These are phyloP conservation scores for Pherbina coryleti DNA, from an alignment of 2,888 invertebrate species.

Conservation along the genomic window DNA sequence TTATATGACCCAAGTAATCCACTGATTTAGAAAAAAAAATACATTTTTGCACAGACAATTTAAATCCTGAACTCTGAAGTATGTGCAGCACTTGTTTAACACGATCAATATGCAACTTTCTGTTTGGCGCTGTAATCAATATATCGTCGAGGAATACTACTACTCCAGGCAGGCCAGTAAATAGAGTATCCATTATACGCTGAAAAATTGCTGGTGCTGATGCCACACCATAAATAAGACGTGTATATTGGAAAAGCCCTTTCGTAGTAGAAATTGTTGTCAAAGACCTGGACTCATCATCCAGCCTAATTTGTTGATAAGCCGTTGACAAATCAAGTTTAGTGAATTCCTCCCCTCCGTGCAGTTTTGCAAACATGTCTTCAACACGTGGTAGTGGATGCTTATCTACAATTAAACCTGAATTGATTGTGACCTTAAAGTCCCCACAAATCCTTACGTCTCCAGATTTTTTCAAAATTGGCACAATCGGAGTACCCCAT, in stretches of 20 bases:
- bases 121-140: too few relatives aligned
- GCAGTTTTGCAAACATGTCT: conserved; percentile 53
- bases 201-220: conserved; percentile 19
- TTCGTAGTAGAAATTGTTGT: conserved; percentile 53
- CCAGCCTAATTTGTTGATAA: conserved; percentile 60
- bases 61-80: too few relatives aligned
- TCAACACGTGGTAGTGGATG: conserved; percentile 56
- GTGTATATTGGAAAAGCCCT: not conserved
- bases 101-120: too few relatives aligned
- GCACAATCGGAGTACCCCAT: conserved; percentile 60
- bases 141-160: not conserved
- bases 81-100: too few relatives aligned
- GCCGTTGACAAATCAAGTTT: conserved; percentile 53
- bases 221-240: conserved; percentile 9
- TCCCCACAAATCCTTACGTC: conserved; percentile 48
- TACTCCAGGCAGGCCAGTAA: not conserved
- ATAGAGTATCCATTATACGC: conserved; percentile 8
- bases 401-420: conserved; percentile 50
- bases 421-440: conserved; percentile 53
- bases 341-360: conserved; percentile 41
- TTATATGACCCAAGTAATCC: too few relatives aligned
- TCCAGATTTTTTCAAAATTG: conserved; percentile 59
- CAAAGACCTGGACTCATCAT: conserved; percentile 52
- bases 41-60: too few relatives aligned
- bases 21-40: too few relatives aligned